Conservation (phyloP, 2,888 invertebrate genomes). For the Pachycephus smyrnensis region DNA sequence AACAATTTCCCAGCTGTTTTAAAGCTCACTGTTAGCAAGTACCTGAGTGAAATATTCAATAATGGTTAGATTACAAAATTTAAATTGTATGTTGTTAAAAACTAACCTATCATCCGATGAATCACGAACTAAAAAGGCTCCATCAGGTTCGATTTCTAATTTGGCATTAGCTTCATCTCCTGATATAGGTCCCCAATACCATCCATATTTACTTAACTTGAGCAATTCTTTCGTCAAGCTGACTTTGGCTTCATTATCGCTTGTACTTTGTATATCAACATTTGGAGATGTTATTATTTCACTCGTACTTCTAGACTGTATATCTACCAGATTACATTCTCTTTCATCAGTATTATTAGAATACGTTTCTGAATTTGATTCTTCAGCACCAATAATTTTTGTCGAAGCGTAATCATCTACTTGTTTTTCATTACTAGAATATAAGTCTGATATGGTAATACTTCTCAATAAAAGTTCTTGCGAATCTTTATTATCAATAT, state of each 20-base stretch:
- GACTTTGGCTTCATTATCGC: constrained; percentile 36
- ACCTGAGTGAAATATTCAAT: constrained; percentile 58
- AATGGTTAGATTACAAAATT: neutral
- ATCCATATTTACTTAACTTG: constrained; percentile 68
- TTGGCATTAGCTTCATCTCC: constrained; percentile 79
- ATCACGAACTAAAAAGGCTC: constrained; percentile 83
- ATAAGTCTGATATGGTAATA: neutral
- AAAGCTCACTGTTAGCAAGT: constrained; percentile 81
- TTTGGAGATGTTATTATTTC: constrained; percentile 20
- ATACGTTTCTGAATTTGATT: neutral
- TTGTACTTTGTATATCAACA: neutral
- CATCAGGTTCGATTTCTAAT: constrained; percentile 77
- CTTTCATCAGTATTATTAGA: neutral
- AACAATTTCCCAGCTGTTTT: constrained; percentile 77
- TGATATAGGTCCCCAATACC: constrained; percentile 88
- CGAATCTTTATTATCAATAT: neutral
- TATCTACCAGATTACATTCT: constrained; percentile 18
- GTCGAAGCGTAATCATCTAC: neutral
- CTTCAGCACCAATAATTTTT: neutral
- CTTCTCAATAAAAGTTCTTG: neutral
- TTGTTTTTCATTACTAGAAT: neutral
- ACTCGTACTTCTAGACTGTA: constrained; percentile 25
- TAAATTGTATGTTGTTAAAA: neutral
- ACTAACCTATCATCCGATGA: constrained; percentile 72
- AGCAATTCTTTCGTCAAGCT: constrained; percentile 50